phyloP scores from a whole-genome alignment of 2,888 invertebrate species.

The Clivina fossor region DNA sequence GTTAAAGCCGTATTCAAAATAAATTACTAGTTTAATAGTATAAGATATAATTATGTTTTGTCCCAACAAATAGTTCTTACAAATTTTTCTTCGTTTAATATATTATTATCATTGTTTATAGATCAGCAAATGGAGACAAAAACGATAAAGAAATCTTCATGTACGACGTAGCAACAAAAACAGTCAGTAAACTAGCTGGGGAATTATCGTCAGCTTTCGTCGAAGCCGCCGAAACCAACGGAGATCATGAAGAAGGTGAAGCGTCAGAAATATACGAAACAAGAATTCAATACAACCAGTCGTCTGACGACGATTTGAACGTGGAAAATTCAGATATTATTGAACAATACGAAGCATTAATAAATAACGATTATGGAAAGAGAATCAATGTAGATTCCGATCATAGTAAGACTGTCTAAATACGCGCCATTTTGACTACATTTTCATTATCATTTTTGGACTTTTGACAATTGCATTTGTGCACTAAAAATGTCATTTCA shows the following conservation, averaged over 20 bases:
- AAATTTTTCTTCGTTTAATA: too few relatives aligned
- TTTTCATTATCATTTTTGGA: not conserved
- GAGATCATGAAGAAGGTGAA: constrained; percentile 43
- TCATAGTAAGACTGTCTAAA: constrained; percentile 47
- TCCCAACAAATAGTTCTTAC: too few relatives aligned
- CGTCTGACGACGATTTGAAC: constrained; percentile 43
- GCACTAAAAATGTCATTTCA: too few relatives aligned
- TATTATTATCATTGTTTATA: too few relatives aligned
- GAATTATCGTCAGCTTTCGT: constrained; percentile 83
- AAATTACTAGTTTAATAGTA: too few relatives aligned
- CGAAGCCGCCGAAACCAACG: constrained; percentile 82
- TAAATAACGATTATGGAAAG: too few relatives aligned
- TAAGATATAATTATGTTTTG: too few relatives aligned
- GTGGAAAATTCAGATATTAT: constrained; percentile 45
- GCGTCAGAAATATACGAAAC: constrained; percentile 48
- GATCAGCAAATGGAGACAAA: constrained; percentile 40
- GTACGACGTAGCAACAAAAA: constrained; percentile 77
- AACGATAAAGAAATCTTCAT: constrained; percentile 80
- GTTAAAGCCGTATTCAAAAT: too few relatives aligned
- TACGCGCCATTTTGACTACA: constrained; percentile 38
- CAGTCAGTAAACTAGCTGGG: constrained; percentile 75
- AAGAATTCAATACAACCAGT: too few relatives aligned
- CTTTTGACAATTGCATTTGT: too few relatives aligned
- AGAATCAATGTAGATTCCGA: constrained; percentile 42
- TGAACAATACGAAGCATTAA: constrained; percentile 45